These are phyloP conservation scores for Aphidius ervi DNA, from an alignment of 1,140 invertebrate genomes.

Conservation along the genomic window DNA sequence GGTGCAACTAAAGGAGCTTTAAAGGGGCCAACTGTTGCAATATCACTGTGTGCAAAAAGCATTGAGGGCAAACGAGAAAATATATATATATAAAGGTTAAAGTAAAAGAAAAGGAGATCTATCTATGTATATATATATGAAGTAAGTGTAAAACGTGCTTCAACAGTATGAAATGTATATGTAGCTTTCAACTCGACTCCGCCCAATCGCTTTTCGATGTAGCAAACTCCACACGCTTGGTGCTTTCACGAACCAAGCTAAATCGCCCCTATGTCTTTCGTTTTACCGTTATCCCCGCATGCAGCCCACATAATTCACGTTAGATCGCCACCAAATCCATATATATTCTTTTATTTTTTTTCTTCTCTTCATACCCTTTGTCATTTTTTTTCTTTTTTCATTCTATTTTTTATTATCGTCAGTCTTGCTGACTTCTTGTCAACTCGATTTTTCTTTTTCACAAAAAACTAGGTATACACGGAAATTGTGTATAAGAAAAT, in stretches of 20 bases:
- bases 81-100: neutral
- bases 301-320: conserved; percentile 5
- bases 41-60: conserved; percentile 19
- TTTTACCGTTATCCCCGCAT: conserved; percentile 12
- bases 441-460: neutral
- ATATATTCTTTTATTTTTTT: neutral
- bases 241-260: conserved; percentile 19
- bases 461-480: neutral
- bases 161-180: conserved; percentile 10
- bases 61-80: neutral
- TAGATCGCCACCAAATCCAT: conserved; percentile 15
- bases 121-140: too few relatives aligned
- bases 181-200: conserved; percentile 25
- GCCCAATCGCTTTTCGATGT: conserved; percentile 26
- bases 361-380: neutral
- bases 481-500: too few relatives aligned
- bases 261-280: conserved; percentile 9
- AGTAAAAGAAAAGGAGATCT: conserved; percentile 9
- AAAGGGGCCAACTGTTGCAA: conserved; percentile 29
- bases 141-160: neutral
- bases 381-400: conserved; percentile 20
- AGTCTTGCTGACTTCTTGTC: conserved; percentile 1
- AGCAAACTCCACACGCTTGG: conserved; percentile 8
- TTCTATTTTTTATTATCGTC: neutral
- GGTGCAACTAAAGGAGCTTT: conserved; percentile 18